These are phyloP conservation scores for Hippopotamus amphibius DNA, from an alignment of 2,113 vertebrate genomes.

Conservation along the genomic window DNA sequence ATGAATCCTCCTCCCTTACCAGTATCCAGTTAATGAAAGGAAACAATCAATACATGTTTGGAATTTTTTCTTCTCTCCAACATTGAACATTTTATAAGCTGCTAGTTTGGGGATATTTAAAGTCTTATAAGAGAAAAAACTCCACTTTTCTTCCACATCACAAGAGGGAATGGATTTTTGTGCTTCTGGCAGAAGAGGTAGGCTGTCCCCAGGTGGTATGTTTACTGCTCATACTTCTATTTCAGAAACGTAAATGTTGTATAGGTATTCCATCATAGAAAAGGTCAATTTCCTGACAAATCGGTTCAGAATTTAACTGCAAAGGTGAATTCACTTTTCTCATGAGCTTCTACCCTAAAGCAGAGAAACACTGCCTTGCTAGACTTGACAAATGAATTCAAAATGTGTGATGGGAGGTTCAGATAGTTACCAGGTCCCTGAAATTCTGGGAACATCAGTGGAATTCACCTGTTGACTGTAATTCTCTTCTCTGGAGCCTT, in stretches of 20 bases:
- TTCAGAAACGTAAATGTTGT: neutral
- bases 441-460: neutral
- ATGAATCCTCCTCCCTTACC: conserved; percentile 52
- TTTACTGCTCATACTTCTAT: neutral
- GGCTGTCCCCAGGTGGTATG: neutral
- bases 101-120: conserved; percentile 30
- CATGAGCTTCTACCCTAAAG: conserved; percentile 22
- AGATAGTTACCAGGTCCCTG: neutral
- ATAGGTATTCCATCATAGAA: neutral
- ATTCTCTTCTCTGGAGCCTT: neutral
- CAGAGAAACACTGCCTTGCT: neutral
- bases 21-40: conserved; percentile 63
- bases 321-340: neutral
- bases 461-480: neutral
- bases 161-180: conserved; percentile 51
- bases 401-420: neutral
- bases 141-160: neutral
- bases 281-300: neutral
- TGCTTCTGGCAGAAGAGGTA: neutral
- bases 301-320: neutral
- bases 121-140: neutral
- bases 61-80: neutral
- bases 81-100: conserved; percentile 37
- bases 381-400: neutral
- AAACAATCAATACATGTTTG: conserved; percentile 67